A percentile compares a stretch with the other conserved stretches of the same genome.
Evolutionary conservation across 23 tunicate species (phyloP).

Genomic region (Halocynthia aurantium): DNA sequence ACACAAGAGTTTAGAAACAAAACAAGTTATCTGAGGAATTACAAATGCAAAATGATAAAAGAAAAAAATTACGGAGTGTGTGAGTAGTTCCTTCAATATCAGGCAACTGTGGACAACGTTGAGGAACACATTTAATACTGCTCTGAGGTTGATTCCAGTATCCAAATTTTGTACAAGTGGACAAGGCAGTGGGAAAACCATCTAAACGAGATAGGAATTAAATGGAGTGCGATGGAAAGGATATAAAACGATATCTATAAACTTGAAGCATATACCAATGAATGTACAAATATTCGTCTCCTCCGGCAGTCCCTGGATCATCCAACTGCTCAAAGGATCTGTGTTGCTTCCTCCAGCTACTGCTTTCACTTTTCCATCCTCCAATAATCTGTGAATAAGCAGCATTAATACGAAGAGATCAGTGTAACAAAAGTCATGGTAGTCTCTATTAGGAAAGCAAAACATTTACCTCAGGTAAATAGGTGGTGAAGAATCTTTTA

Average conservation of each 20-base stretch:
- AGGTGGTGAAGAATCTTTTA: constrained; percentile 16
- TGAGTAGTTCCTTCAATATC: constrained; percentile 17
- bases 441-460: too few species aligned
- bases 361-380: constrained; percentile 11
- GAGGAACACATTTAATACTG: constrained; percentile 20
- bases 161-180: constrained; percentile 37
- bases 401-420: background rate
- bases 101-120: constrained; percentile 30
- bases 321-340: constrained; percentile 17
- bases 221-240: background rate
- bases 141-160: constrained; percentile 34
- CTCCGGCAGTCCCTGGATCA: background rate
- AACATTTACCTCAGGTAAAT: constrained; percentile 16
- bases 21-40: too few species aligned
- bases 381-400: background rate
- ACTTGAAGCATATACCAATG: constrained; percentile 16
- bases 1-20: too few species aligned
- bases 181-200: constrained; percentile 12
- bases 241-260: background rate
- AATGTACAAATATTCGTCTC: constrained; percentile 15
- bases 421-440: too few species aligned
- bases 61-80: constrained; percentile 14
- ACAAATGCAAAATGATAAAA: too few species aligned
- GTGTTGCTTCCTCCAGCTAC: constrained; percentile 5
- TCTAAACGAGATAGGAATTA: constrained; percentile 10